Evolutionary conservation across 2,888 invertebrate species (phyloP), one percentile per base, ranked within the genome.

Genomic region (Caradrina clavipalpis): DNA sequence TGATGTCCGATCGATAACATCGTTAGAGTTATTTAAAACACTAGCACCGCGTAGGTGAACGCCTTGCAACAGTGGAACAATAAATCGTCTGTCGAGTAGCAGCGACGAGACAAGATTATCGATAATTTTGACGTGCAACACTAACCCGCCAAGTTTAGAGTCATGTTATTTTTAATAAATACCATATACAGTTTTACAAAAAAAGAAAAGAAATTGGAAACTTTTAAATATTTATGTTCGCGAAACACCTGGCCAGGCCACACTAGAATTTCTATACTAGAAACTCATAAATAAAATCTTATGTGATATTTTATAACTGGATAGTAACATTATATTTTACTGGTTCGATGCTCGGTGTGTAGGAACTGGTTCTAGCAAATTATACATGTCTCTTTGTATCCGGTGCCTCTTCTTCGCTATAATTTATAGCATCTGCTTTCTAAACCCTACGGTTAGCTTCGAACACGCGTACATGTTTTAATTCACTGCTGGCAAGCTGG

Each of bases 351-450:
- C 74, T 83, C 82, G 78, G 78, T 73, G 69, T 81, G 81, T 79
- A 83, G 78, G 81, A 92, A 93, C 94, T 86, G 91, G 94, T 94
- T 93, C 81, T 78, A 87, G 89, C 86, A 91, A 93, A 93, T 93
- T 92, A 91, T 90, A 88, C 89, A 84, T 88, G 90, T 91, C 90
- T 88, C 84, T 89, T 89, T 90, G 89, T 88, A 89, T 88, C 89
- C 88, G 90, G 88, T 89, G 91, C 88, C 79, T 91, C 93, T 89
- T 92, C 91, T 90, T 86, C 82, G 87, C 84, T 87, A 91, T 93
- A 92, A 93, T 92, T 94, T 93, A 93, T 90, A 88, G 86, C 86
- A 85, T 87, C 87, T 88, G 91, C 91, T 93, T 93, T 93, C 93
- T 92, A 93, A 90, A 89, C 87, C 86, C 88, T 87, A 87, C 83